These are phyloP conservation scores for Momotus momota DNA, from an alignment of 2,797 vertebrate genomes.

Conservation along the genomic window DNA sequence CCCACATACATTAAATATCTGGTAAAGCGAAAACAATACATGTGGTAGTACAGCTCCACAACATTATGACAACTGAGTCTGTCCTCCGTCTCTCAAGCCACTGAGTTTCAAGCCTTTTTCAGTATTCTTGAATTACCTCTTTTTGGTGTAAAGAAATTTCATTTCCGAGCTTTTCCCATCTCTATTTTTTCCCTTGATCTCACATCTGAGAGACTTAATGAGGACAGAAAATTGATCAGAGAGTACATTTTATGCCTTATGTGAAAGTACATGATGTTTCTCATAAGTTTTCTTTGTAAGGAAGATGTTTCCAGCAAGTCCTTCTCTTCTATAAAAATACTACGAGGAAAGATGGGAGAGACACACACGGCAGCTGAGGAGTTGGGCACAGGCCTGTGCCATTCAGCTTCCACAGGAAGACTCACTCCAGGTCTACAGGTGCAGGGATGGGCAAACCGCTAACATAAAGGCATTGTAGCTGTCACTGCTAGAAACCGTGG, in stretches of 20 bases:
- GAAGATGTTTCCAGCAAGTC: neutral
- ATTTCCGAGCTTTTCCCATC: slow-evolving; percentile 19
- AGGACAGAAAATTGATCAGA: slow-evolving; percentile 45
- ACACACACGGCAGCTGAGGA: neutral
- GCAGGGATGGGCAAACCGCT: neutral
- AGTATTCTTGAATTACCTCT: neutral
- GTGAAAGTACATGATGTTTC: slow-evolving; percentile 35
- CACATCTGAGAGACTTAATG: slow-evolving; percentile 51
- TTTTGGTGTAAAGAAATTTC: neutral
- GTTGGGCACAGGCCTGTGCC: neutral
- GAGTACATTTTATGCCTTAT: slow-evolving; percentile 17
- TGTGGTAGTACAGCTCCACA: neutral
- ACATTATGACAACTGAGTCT: neutral
- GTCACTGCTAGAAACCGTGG: neutral
- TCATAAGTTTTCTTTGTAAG: neutral
- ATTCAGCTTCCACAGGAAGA: neutral
- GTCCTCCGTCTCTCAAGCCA: neutral
- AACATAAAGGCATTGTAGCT: accelerated
- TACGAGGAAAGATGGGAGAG: neutral
- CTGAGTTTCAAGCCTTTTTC: neutral
- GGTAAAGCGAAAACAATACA: slow-evolving; percentile 18
- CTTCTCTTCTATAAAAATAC: neutral
- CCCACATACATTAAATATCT: neutral
- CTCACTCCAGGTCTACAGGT: neutral
- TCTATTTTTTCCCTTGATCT: slow-evolving; percentile 22